These are phyloP conservation scores for Pocillopora verrucosa DNA, from an alignment of 64 coral and sea anemone species.

Conservation along the genomic window DNA sequence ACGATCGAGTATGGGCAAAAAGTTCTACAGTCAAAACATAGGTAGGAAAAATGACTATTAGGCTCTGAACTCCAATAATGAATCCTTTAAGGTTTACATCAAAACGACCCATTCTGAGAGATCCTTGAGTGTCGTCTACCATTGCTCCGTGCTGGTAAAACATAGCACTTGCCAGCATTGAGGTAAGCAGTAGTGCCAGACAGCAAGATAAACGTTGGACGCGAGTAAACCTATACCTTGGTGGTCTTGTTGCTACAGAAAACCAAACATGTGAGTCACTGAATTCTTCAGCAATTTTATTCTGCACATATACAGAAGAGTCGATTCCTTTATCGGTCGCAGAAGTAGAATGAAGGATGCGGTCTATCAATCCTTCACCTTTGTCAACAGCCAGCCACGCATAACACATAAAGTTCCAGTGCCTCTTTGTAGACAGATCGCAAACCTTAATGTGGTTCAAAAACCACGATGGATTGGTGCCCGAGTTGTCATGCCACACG, in stretches of 20 bases:
- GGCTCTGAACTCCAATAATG: slow-evolving; percentile 39
- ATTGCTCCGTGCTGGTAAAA: slow-evolving; percentile 38
- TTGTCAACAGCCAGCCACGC: slow-evolving; percentile 57
- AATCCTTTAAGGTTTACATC: slow-evolving; percentile 14
- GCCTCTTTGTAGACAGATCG: not conserved
- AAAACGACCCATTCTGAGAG: slow-evolving; percentile 38
- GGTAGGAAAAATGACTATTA: slow-evolving; percentile 30
- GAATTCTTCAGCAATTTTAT: slow-evolving; percentile 35
- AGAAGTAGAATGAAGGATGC: not conserved
- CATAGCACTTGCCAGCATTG: slow-evolving; percentile 54
- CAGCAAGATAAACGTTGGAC: slow-evolving; percentile 50
- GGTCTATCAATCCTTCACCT: slow-evolving; percentile 42
- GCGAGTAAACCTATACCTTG: slow-evolving; percentile 31
- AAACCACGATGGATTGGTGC: slow-evolving; percentile 50
- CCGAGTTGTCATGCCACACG: slow-evolving; percentile 63
- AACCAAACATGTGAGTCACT: slow-evolving; percentile 44
- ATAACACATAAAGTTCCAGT: slow-evolving; percentile 21
- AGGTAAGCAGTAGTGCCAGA: slow-evolving; percentile 30
- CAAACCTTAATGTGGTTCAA: slow-evolving; percentile 29
- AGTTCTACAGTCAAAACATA: slow-evolving; percentile 44
- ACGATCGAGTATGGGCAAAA: slow-evolving; percentile 1
- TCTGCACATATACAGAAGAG: slow-evolving; percentile 5
- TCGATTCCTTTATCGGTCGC: not conserved
- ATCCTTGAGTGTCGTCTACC: not conserved
- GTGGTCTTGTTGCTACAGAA: slow-evolving; percentile 34